A percentile compares a stretch with the other conserved stretches of the same genome.
These are phyloP conservation scores for Drosophila mulleri DNA, from an alignment of 2,888 invertebrate species.

Conservation along the genomic window DNA sequence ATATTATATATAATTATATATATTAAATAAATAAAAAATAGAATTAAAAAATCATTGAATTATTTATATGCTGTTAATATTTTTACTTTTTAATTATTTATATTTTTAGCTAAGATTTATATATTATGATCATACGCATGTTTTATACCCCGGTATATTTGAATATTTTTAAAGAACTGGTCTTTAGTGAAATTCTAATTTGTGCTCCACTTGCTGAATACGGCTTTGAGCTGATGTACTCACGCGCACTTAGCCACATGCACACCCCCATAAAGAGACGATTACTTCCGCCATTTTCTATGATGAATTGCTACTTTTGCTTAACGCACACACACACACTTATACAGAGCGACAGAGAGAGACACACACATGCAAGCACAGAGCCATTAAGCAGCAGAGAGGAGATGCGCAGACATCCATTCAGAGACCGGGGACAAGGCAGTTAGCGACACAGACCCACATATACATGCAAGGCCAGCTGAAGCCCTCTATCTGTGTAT, in stretches of 20 bases:
- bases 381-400: constrained; percentile 51
- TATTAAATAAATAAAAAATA: no score
- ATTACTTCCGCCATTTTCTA: constrained; percentile 84
- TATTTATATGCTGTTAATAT: no score
- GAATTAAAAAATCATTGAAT: no score
- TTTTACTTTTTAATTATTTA: no score
- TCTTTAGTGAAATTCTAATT: constrained; percentile 41
- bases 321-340: constrained; percentile 51
- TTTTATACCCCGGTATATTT: no score
- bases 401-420: constrained; percentile 71
- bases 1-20: no score
- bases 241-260: constrained; percentile 42
- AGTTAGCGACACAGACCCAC: constrained; percentile 56
- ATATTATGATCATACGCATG: no score
- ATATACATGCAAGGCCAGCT: constrained; percentile 18
- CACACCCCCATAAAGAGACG: constrained; percentile 68
- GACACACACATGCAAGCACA: constrained; percentile 19
- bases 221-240: constrained; percentile 28
- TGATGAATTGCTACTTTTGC: constrained; percentile 83
- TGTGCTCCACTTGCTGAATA: constrained; percentile 31
- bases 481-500: constrained; percentile 29
- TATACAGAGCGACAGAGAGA: constrained; percentile 9
- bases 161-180: not conserved
- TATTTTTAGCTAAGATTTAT: no score
- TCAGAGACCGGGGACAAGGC: constrained; percentile 36